Base-by-base conservation (phyloP, 2,888 invertebrate genomes). In the Odontocerum albicorne region DNA sequence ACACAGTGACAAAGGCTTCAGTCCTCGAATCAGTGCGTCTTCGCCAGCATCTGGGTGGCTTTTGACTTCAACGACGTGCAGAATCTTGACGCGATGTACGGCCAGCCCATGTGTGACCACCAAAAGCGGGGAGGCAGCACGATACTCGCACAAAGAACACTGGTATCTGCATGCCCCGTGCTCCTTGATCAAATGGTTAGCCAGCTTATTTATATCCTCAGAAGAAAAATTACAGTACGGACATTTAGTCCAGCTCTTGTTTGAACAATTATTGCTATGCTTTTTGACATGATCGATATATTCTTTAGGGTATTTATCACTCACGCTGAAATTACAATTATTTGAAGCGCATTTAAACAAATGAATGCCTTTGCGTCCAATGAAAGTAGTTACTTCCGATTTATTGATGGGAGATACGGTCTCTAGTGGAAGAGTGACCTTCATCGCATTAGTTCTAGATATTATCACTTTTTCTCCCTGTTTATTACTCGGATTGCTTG, bases 91-190 rank as follows among this genome's bases (percentile, higher is more conserved):
- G 1, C 65, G 64, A 55, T 80, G 80, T 2, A 67, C 65, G 12
- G 71, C 66, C 10, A 66, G 62, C 36, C 81, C 79, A 67, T 89
- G 88, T 3, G 81, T 70, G 13, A 77, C 73, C 0, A 88, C 84
- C 42, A 85, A 79, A 49, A 82, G 81, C 42, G 77, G 75, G 0
- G 78, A 72, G 1, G 78, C 70, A 0, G 84, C 83, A 43, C 88
- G 73, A 67, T 88, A 89, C 64, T 88, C 83, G 65, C 90, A 90
- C 61, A 80, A 75, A 2, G 71, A 72, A 64, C 90, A 90, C 21
- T 82, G 82, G 63, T 71, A 87, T 20, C 75, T 72, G 63, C 87
- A 85, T 49, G 74, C 70, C 0, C 77, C 78, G 64, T 90, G 89
- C 27, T 73, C 73, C 19, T 79, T 76, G 43, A 82, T 77, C 10